phyloP scores from a whole-genome alignment of 2,797 vertebrate genomes.

The Poecilia gillii region DNA sequence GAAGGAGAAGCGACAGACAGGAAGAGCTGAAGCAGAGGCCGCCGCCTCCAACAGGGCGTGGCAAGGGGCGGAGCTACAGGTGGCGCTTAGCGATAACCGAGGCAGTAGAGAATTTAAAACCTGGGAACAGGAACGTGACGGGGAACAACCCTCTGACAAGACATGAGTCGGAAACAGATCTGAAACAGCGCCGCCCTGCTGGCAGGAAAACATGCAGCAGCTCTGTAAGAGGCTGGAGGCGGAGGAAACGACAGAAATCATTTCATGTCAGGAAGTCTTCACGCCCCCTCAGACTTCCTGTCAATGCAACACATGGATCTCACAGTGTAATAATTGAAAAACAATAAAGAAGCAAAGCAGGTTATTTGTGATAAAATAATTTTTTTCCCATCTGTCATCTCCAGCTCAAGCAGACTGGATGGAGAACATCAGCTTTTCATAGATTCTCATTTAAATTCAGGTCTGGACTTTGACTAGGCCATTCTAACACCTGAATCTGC shows the following conservation, averaged over 20 bases:
- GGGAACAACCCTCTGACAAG: neutral
- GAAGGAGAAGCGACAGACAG: conserved; percentile 53
- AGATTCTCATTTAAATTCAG: neutral
- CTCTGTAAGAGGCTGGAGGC: neutral
- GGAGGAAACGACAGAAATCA: neutral
- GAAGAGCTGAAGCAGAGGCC: conserved; percentile 67
- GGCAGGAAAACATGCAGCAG: conserved; percentile 12
- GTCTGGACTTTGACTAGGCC: neutral
- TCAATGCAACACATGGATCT: neutral
- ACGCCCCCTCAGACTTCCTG: neutral
- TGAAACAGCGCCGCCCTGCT: conserved; percentile 28
- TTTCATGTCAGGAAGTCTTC: no score
- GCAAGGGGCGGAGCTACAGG: neutral
- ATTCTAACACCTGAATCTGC: neutral
- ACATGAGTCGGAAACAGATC: neutral
- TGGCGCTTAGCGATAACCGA: neutral
- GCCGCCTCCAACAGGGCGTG: conserved; percentile 21
- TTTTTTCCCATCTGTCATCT: neutral
- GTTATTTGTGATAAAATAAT: neutral
- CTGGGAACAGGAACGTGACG: neutral
- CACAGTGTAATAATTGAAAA: neutral
- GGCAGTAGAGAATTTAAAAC: conserved; percentile 1
- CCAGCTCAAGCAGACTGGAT: neutral
- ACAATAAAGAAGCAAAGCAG: neutral
- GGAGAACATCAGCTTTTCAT: neutral